phyloP scores from a whole-genome alignment of 2,888 invertebrate genomes.

The Trachelus tabidus region DNA sequence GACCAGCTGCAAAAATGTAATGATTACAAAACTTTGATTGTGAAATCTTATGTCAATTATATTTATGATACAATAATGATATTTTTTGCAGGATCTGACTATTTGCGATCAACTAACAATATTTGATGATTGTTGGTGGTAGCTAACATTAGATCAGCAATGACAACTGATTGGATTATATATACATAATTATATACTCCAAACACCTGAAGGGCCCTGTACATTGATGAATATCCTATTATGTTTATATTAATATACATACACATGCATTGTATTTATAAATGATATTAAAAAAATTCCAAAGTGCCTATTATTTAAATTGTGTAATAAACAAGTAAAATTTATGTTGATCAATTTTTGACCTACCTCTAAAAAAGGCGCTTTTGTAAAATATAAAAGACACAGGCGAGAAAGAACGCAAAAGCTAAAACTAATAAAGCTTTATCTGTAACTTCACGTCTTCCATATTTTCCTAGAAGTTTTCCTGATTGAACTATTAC shows the following conservation, averaged over 20 bases:
- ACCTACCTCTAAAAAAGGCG: slow-evolving; percentile 75
- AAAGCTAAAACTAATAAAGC: slow-evolving; percentile 89
- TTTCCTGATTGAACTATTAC: slow-evolving; percentile 91
- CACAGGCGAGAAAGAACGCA: slow-evolving; percentile 89
- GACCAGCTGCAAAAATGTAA: slow-evolving; percentile 54
- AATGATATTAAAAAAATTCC: background rate
- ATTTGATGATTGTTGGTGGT: slow-evolving; percentile 49
- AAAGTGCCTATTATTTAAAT: background rate
- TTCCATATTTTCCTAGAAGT: slow-evolving; percentile 91
- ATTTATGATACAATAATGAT: background rate
- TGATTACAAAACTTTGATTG: background rate
- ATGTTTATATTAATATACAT: too few relatives aligned
- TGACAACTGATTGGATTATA: background rate
- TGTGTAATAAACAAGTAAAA: background rate
- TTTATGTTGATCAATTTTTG: background rate
- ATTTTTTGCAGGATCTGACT: slow-evolving; percentile 44
- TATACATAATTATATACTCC: background rate
- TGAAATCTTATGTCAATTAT: background rate
- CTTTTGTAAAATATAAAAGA: slow-evolving; percentile 93
- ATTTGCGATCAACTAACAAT: slow-evolving; percentile 46
- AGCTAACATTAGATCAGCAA: background rate
- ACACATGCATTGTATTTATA: background rate
- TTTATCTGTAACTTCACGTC: slow-evolving; percentile 96
- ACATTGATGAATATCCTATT: too few relatives aligned
- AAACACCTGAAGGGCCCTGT: too few relatives aligned